phyloP scores from a whole-genome alignment of 2,888 invertebrate species.

The Himalopsyche kuldschensis region DNA sequence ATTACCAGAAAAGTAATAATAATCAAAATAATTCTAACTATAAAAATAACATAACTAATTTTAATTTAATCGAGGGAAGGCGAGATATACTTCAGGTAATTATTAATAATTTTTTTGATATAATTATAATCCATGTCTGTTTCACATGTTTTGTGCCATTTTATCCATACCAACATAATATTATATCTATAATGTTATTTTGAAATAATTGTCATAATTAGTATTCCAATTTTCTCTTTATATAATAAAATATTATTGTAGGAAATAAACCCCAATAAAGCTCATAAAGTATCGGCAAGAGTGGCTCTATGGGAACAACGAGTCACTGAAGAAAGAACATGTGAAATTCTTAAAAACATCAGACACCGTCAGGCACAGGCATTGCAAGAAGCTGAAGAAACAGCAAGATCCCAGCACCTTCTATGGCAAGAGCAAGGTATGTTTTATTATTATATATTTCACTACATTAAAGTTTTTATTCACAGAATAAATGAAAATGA shows the following conservation, averaged over 20 bases:
- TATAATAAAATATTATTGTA: slow-evolving; percentile 46
- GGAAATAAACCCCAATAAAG: slow-evolving; percentile 52
- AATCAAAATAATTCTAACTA: slow-evolving; percentile 31
- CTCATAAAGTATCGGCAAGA: slow-evolving; percentile 60
- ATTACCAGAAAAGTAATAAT: slow-evolving; percentile 14
- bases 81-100: slow-evolving; percentile 53
- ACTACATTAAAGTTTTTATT: not conserved
- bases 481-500: too few species aligned
- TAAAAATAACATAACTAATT: slow-evolving; percentile 53
- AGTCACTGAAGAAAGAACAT: slow-evolving; percentile 66
- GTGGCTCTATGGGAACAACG: slow-evolving; percentile 71
- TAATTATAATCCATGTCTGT: not conserved
- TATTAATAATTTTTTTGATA: not conserved
- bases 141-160: too few species aligned
- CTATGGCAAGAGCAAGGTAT: slow-evolving; percentile 69
- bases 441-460: not conserved
- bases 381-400: slow-evolving; percentile 62
- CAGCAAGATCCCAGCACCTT: slow-evolving; percentile 62
- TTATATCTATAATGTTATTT: too few species aligned
- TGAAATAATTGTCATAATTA: not conserved
- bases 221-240: not conserved
- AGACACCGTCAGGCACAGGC: slow-evolving; percentile 60
- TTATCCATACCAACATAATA: too few species aligned
- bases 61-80: slow-evolving; percentile 57
- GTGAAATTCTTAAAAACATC: slow-evolving; percentile 65